phyloP scores from a whole-genome alignment of 2,113 vertebrate species.

The Cyanoderma ruficeps region DNA sequence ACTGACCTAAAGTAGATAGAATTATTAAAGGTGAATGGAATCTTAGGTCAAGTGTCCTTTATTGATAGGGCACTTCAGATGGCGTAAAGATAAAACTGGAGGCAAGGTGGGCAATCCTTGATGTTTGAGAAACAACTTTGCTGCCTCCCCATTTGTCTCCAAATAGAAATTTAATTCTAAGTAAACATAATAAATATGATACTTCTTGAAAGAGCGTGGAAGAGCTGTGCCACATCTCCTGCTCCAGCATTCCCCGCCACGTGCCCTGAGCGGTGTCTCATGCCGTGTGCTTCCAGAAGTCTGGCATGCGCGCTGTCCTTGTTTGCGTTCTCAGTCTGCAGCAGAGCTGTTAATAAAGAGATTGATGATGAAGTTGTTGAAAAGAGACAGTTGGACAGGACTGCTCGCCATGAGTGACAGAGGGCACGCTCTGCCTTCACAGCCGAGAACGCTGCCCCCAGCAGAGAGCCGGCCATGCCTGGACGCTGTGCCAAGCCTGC shows the following conservation, averaged over 20 bases:
- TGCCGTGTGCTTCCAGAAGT: conserved; percentile 68
- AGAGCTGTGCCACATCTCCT: background rate
- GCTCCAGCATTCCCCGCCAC: background rate
- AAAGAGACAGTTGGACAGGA: conserved; percentile 97
- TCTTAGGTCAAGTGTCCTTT: background rate
- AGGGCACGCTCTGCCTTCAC: conserved; percentile 87
- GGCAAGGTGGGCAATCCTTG: background rate
- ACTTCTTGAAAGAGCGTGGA: accelerated
- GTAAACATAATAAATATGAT: accelerated
- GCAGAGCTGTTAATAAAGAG: conserved; percentile 95
- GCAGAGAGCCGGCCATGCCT: conserved; percentile 73
- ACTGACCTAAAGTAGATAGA: background rate
- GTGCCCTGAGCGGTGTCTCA: conserved; percentile 32
- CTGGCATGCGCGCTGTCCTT: conserved; percentile 73
- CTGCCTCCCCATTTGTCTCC: background rate
- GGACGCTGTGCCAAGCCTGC: conserved; percentile 80
- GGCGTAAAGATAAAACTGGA: background rate
- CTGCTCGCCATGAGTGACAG: conserved; percentile 91
- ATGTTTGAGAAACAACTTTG: background rate
- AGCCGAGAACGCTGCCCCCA: conserved; percentile 81
- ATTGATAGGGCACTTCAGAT: background rate
- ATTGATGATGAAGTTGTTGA: conserved; percentile 94
- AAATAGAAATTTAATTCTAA: background rate
- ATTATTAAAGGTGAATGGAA: background rate
- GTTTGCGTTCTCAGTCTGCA: conserved; percentile 80